Conservation (phyloP, 2,888 invertebrate species). For the Hyposoter didymator region DNA sequence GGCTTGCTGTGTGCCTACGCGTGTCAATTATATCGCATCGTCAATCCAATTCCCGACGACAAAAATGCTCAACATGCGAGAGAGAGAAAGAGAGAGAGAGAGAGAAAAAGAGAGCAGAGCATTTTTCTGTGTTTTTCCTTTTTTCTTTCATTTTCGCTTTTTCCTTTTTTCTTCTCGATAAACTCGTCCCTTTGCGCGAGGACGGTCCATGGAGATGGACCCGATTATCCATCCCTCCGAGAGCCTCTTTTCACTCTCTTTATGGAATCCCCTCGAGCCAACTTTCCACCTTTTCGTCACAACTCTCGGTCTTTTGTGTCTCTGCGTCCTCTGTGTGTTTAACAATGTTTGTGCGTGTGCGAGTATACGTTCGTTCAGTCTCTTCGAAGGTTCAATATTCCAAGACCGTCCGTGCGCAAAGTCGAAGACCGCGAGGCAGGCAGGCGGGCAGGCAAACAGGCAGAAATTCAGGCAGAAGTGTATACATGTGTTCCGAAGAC, state of each 20-base stretch:
- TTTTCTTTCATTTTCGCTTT: constrained; percentile 4
- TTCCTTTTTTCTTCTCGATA: constrained; percentile 25
- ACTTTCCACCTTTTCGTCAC: background rate
- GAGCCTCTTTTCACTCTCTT: constrained; percentile 14
- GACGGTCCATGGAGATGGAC: constrained; percentile 57
- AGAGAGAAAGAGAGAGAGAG: too few relatives aligned
- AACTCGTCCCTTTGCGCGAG: constrained; percentile 68
- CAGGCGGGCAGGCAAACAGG: constrained; percentile 57
- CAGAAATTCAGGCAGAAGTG: constrained; percentile 64
- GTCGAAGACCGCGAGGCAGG: constrained; percentile 66
- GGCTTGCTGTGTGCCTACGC: constrained; percentile 82
- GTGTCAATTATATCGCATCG: constrained; percentile 66
- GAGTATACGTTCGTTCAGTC: constrained; percentile 9
- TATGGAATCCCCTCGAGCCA: constrained; percentile 19
- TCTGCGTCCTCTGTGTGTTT: constrained; percentile 12
- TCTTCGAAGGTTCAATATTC: constrained; percentile 19
- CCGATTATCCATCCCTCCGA: background rate
- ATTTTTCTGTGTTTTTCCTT: constrained; percentile 8
- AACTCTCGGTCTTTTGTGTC: background rate
- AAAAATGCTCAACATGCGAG: constrained; percentile 66
- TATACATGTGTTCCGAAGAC: constrained; percentile 18
- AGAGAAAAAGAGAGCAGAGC: too few relatives aligned
- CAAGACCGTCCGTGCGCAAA: constrained; percentile 70
- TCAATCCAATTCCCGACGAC: constrained; percentile 57
- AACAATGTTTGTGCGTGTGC: constrained; percentile 6